phyloP scores from a whole-genome alignment of 2,113 vertebrate species.

The Paramisgurnus dabryanus region DNA sequence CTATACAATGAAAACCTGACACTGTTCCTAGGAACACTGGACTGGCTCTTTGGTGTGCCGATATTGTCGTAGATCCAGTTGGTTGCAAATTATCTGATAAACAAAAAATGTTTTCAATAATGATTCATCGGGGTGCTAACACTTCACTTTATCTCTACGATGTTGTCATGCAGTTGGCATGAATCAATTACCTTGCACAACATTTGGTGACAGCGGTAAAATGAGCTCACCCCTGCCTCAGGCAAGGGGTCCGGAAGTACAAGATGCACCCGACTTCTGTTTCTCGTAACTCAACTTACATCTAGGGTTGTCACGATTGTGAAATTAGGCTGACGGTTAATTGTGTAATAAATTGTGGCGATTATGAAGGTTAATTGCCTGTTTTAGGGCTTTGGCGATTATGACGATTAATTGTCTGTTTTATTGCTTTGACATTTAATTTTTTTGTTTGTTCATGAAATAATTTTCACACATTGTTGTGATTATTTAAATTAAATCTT shows the following conservation, averaged over 20 bases:
- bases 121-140: background rate
- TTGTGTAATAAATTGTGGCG: too few relatives aligned
- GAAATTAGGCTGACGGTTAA: too few relatives aligned
- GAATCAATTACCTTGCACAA: constrained; percentile 28
- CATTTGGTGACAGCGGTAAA: background rate
- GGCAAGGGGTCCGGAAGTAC: constrained; percentile 1
- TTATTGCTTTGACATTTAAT: too few relatives aligned
- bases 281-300: constrained; percentile 30
- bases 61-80: background rate
- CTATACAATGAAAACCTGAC: background rate
- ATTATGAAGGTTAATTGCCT: too few relatives aligned
- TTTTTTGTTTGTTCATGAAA: too few relatives aligned
- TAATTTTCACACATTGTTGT: too few relatives aligned
- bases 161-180: background rate
- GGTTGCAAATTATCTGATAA: background rate
- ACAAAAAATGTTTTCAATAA: background rate
- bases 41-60: background rate
- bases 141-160: background rate
- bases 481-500: too few relatives aligned
- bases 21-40: background rate
- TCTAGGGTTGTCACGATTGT: too few relatives aligned
- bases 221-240: background rate
- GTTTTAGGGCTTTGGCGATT: too few relatives aligned
- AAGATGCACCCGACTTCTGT: constrained; percentile 20
- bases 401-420: too few relatives aligned